Evolutionary conservation across 2,797 vertebrate genomes (phyloP), one percentile per base, ranked within the genome.

Genomic region (Clarias fuscus): DNA sequence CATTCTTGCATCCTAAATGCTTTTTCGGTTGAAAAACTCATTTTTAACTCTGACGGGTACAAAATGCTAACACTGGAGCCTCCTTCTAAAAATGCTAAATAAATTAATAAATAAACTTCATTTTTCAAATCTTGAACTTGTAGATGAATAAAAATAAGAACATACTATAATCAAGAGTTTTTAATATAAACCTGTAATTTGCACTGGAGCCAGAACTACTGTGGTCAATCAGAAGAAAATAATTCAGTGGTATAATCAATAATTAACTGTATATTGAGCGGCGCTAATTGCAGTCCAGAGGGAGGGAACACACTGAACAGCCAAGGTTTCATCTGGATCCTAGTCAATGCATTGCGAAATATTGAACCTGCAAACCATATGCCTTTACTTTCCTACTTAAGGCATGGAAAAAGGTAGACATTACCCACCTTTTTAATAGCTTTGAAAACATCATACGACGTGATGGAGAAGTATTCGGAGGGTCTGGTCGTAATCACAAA

Each of bases 401-500:
- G 37, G 22, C 4, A 59, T 22, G 48, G 30, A 76, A 77, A 56
- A 75, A 5, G 11, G 67, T 65, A 33, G 53, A 70, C 56, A 48
- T 59, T 68, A 30, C 72, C 7, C 14, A 56, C 61, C 62, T 76
- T 75, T 64, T 82, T 73, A 76, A 67, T 61, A 70, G 65, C n/a
- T 15, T 81, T 62, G 30, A 79, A 78, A 68, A 70, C 68, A 56
- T 86, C 58, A 56, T 64, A 20, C 14, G 27, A 62, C 58, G 2
- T 86, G 72, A 65, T 56, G n/a, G 33, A 61, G 14, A 53, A 24
- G 30, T 40, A 58, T 65, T 68, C 58, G 4, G 6, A 77, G 43
- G 73, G 56, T 65, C 72, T 77, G 70, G 37, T 65, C 11, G 10
- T 65, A 72, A 72, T 83, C 82, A 65, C 65, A 27, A 24, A 73